Percentiles rank a stretch among this genome's conserved stretches.
phyloP scores from a whole-genome alignment of 2,113 vertebrate species.

The Carassius gibelio region DNA sequence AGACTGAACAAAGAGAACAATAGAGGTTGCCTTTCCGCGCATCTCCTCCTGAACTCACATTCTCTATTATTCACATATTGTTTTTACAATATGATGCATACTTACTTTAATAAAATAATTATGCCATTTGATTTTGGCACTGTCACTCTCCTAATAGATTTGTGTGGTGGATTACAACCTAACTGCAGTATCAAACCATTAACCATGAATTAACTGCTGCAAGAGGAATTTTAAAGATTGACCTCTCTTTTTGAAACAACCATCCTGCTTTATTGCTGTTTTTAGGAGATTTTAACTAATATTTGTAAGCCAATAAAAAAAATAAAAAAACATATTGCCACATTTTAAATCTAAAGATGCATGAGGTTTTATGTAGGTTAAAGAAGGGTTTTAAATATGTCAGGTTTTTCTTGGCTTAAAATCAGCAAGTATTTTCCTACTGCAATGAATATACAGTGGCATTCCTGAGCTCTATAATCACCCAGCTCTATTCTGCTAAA shows the following conservation, averaged over 20 bases:
- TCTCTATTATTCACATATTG: slow-evolving; percentile 4
- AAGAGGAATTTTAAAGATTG: background rate
- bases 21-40: background rate
- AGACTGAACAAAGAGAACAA: slow-evolving; percentile 13
- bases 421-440: background rate
- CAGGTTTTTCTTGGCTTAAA: background rate
- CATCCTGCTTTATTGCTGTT: background rate
- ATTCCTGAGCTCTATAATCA: background rate
- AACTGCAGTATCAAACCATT: slow-evolving; percentile 43
- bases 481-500: too few species aligned
- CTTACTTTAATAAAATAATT: background rate
- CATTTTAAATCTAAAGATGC: background rate
- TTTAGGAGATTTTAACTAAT: background rate
- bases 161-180: background rate
- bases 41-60: slow-evolving; percentile 39
- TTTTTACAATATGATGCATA: background rate
- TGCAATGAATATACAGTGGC: background rate
- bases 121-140: background rate
- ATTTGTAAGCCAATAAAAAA: background rate
- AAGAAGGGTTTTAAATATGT: background rate
- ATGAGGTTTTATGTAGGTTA: background rate
- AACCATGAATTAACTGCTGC: slow-evolving; percentile 30
- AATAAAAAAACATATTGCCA: background rate
- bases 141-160: background rate
- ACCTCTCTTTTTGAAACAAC: background rate